Base-by-base conservation (phyloP, 2,797 vertebrate genomes). In the Lagodon rhomboides region DNA sequence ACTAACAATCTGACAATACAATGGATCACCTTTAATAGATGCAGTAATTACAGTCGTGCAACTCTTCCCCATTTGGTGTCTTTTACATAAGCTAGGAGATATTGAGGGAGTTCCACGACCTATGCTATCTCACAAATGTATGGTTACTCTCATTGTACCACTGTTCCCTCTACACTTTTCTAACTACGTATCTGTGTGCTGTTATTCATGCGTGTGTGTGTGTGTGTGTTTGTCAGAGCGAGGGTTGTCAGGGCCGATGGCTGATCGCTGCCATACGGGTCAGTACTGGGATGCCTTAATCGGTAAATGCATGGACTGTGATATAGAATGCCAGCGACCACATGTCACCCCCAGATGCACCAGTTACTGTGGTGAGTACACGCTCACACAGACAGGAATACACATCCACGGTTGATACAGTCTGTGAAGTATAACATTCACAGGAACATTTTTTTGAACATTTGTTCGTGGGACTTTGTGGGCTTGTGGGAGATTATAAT, bases 301-400 rank as follows among this genome's bases (percentile, higher is more conserved):
- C 22, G 74, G 0, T 41, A 0, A 2, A 0, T 95, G 94, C 50
- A 0, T 91, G 11, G 0, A 54, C 16, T 95, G 95, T 83, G 8
- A 56, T 0, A 3, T 1, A 7, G 3, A 22, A 9, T 95, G 95
- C 64, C n/a, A 77, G 1, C 8, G 46, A 7, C 4, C 25, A 3
- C 2, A 5, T 0, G 3, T 50, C 5, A 22, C 0, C 5, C 0
- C 3, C 53, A 87, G 7, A 64, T 95, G 95, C 84, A 34, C 2
- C 10, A 66, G 47, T 20, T 90, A 73, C 87, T 95, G 95, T 27
- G 87, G 95, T 95, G 74, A 94, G 94, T 87, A 30, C 25, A 23
- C 34, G 12, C 44, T 44, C 12, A 34, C 34, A 38, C 18, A 70
- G 63, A 51, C 0, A 46, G 25, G 16, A 8, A 43, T 4, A 23